Base-by-base conservation (phyloP, 2,797 vertebrate species). In the Emys orbicularis region DNA sequence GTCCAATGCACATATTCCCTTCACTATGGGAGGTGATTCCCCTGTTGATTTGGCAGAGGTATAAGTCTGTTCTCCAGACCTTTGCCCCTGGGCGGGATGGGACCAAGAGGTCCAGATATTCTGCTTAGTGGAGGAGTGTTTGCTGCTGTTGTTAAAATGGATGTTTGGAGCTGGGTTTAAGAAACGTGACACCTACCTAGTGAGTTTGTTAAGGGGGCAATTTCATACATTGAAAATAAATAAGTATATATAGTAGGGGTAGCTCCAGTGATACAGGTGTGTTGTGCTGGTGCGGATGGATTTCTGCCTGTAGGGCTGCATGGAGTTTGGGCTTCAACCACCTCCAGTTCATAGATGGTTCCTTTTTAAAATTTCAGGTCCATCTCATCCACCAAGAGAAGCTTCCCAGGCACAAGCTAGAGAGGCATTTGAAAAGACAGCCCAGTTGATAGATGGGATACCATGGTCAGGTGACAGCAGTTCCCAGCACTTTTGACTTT, bases 401-500 rank as follows among this genome's bases (percentile, higher is more conserved):
- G 81, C 76, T 90, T 87, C 86, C n/a, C 25, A 52, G 34, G 23
- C n/a, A 79, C 79, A 84, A 91, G 34, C 25, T 49, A 79, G 76
- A n/a, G 21, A 85, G 79, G 41, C 57, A 5, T 49, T 3, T n/a
- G 68, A 90, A 82, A 81, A 89, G 83, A 89, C 37, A 85, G 80
- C 90, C 12, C 94, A 90, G 3, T 2, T 92, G 56, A 86, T 98
- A 90, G 97, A 97, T 49, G 97, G 96, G 68, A 95, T 90, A n/a
- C 77, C 92, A 10, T 97, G 98, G 98, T 95, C 98, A 97, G 97
- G 98, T 98, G 82, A 97, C 19, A 88, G 27, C 34, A 84, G 44
- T 37, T 77, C 83, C 89, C 90, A 72, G 68, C 52, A 13, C 86
- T 56, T 53, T 94, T 93, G 74, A 21, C n/a, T 88, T 88, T 52